phyloP scores from a whole-genome alignment of 2,888 invertebrate species.

The Linhomoeus sp. region DNA sequence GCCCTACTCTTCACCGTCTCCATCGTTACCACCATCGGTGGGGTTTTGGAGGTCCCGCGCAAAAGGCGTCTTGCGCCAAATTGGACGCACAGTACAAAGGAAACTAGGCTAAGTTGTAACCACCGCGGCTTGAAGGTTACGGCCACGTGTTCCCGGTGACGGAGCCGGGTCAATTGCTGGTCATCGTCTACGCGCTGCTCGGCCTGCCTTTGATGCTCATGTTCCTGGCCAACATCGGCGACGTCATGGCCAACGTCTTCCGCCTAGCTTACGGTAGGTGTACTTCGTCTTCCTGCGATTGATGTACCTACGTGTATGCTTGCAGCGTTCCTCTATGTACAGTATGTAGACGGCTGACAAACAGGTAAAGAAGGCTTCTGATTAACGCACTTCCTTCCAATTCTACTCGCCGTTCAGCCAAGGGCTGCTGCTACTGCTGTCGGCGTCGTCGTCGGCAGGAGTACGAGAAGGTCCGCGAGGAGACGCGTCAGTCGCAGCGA shows the following conservation, averaged over 20 bases:
- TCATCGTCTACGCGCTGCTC: slow-evolving; percentile 7
- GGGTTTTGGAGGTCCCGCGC: neutral
- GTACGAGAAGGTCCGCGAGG: slow-evolving; percentile 1
- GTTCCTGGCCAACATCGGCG: slow-evolving; percentile 9
- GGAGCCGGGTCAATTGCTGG: slow-evolving; percentile 4
- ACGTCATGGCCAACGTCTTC: slow-evolving; percentile 6
- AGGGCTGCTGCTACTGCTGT: slow-evolving; percentile 5
- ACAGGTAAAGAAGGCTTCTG: too few relatives aligned
- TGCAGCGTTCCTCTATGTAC: too few relatives aligned
- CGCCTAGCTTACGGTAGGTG: slow-evolving; percentile 5
- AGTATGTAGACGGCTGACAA: too few relatives aligned
- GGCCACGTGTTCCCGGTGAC: slow-evolving; percentile 22
- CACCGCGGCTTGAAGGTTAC: slow-evolving; percentile 14
- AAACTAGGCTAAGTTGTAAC: neutral
- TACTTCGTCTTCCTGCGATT: too few relatives aligned
- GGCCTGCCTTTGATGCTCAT: slow-evolving; percentile 9
- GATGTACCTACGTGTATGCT: too few relatives aligned
- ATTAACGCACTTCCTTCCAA: too few relatives aligned
- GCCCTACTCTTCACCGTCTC: slow-evolving; percentile 19
- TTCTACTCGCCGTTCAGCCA: neutral
- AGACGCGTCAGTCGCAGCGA: neutral
- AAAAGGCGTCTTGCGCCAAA: neutral
- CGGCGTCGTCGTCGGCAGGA: slow-evolving; percentile 1
- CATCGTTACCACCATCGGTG: slow-evolving; percentile 21
- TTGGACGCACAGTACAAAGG: neutral